phyloP scores from a whole-genome alignment of 2,113 vertebrate species.

The Psittacara wagleri region DNA sequence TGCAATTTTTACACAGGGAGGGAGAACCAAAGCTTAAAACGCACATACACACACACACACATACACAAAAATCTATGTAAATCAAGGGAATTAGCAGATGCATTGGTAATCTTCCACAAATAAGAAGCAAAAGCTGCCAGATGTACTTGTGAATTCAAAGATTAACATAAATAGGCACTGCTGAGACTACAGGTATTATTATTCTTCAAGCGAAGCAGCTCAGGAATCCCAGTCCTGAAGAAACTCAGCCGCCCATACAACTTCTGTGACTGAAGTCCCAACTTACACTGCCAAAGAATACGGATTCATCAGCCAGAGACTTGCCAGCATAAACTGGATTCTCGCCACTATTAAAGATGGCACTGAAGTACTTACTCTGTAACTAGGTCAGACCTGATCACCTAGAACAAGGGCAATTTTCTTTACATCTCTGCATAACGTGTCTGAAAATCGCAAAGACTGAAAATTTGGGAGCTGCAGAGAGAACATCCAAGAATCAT shows the following conservation, averaged over 20 bases:
- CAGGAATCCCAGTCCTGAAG: not conserved
- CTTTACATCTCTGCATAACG: not conserved
- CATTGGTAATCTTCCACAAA: not conserved
- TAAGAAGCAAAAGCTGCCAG: not conserved
- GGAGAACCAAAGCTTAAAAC: not conserved
- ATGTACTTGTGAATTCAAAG: not conserved
- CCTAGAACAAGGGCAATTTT: constrained; percentile 45
- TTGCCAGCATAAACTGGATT: constrained; percentile 42
- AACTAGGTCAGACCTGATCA: constrained; percentile 32
- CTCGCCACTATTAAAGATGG: constrained; percentile 21
- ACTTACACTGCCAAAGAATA: not conserved
- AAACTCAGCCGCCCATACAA: not conserved
- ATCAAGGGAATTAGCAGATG: not conserved
- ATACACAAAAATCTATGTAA: not conserved
- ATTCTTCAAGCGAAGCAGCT: not conserved
- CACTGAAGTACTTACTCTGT: not conserved
- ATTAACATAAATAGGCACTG: not conserved
- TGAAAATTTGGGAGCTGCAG: not conserved
- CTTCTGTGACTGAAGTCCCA: not conserved
- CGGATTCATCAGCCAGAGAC: not conserved
- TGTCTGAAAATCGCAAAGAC: constrained; percentile 3
- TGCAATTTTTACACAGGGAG: not conserved
- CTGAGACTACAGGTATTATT: not conserved
- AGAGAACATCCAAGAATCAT: not conserved
- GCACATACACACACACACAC: not conserved